phyloP scores from a whole-genome alignment of 2,888 invertebrate species.

The Sepioteuthis lessoniana region DNA sequence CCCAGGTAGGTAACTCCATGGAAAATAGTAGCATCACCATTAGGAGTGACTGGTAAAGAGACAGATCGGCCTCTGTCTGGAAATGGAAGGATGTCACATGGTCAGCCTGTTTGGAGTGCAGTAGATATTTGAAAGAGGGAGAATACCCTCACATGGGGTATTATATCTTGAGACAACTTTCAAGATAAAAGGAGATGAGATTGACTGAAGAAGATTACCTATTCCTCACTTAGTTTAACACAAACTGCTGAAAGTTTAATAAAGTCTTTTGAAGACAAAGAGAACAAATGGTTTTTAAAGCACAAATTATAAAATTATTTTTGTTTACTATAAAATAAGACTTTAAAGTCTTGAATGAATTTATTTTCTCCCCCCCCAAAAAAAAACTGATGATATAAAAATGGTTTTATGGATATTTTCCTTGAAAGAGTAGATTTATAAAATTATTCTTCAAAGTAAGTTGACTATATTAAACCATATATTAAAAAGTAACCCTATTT shows the following conservation, averaged over 20 bases:
- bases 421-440: too few species aligned
- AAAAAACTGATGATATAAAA: background rate
- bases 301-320: too few species aligned
- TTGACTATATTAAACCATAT: too few species aligned
- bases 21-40: slow-evolving; percentile 79
- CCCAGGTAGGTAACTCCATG: slow-evolving; percentile 94
- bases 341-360: too few species aligned
- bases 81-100: slow-evolving; percentile 42
- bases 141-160: background rate
- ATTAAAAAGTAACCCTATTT: too few species aligned
- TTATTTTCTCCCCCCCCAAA: background rate
- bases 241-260: too few species aligned
- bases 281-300: too few species aligned
- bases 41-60: slow-evolving; percentile 66
- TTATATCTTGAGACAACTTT: background rate
- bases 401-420: too few species aligned
- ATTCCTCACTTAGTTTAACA: background rate
- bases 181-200: background rate
- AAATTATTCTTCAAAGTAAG: too few species aligned
- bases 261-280: too few species aligned
- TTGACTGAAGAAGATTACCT: background rate
- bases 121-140: background rate
- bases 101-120: slow-evolving; percentile 46
- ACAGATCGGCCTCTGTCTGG: slow-evolving; percentile 64
- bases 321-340: background rate